Percentiles rank a stretch among this genome's conserved stretches.
Evolutionary conservation across 2,113 vertebrate genomes (phyloP).

Genomic region (Rhegmatorhina hoffmannsi): DNA sequence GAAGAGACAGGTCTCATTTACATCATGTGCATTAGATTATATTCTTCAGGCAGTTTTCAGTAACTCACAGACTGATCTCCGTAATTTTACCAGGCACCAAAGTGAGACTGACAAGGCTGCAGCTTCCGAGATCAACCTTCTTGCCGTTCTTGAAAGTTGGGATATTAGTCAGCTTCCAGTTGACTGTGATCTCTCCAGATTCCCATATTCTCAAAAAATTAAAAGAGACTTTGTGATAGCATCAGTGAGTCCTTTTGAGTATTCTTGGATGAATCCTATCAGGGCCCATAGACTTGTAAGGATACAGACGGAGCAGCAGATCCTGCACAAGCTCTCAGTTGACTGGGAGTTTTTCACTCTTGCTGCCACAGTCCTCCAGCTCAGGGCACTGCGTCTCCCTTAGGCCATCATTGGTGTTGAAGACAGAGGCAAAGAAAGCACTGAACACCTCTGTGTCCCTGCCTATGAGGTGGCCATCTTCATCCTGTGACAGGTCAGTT

Average conservation of each 20-base stretch:
- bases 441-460: neutral
- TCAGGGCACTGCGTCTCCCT: neutral
- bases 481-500: neutral
- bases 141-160: neutral
- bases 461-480: neutral
- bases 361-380: neutral
- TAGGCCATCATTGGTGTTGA: neutral
- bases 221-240: neutral
- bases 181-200: neutral
- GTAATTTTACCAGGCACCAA: neutral
- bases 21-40: neutral
- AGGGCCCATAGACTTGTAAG: neutral
- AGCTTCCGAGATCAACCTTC: neutral
- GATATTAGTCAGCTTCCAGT: neutral
- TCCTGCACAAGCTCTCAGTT: neutral
- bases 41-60: neutral
- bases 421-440: neutral
- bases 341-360: neutral
- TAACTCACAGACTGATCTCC: neutral
- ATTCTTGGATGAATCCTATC: neutral
- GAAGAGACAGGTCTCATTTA: neutral
- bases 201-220: neutral
- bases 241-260: neutral
- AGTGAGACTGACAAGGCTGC: neutral
- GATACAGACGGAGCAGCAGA: neutral